phyloP scores from a whole-genome alignment of 2,113 vertebrate species.

The Phrynocephalus versicolor region DNA sequence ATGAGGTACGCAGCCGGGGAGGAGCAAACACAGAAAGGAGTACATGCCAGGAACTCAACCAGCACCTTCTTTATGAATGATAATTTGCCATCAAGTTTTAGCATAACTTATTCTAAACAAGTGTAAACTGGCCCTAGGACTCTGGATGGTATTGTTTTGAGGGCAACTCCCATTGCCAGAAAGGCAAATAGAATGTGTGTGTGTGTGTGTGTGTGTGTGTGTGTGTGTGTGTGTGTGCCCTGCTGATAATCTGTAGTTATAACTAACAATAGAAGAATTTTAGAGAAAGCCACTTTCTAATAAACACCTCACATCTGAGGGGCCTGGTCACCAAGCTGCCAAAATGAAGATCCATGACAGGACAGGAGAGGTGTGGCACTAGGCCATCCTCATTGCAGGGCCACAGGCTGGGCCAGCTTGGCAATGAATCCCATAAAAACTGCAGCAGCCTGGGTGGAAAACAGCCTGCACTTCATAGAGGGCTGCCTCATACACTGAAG shows the following conservation, averaged over 20 bases:
- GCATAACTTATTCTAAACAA: too few species aligned
- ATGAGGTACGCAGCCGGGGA: too few species aligned
- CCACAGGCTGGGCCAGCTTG: conserved; percentile 33
- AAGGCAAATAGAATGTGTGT: too few species aligned
- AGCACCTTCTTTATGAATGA: too few species aligned
- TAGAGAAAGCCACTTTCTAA: background rate
- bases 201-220: too few species aligned
- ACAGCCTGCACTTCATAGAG: conserved; percentile 56
- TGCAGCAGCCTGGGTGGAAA: conserved; percentile 50
- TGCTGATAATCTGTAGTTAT: background rate
- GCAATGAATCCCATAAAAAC: conserved; percentile 48
- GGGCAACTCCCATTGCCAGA: too few species aligned
- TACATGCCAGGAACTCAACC: too few species aligned
- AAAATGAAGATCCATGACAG: too few species aligned
- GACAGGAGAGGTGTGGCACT: too few species aligned
- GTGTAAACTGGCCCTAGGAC: background rate
- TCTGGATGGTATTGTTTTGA: background rate
- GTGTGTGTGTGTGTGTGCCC: background rate
- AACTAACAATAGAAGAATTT: background rate
- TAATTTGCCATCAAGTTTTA: too few species aligned
- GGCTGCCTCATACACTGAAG: conserved; percentile 59
- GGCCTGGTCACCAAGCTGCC: background rate
- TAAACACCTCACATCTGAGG: background rate
- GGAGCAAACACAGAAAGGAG: too few species aligned
- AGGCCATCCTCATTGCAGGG: background rate